Percentiles rank a stretch among this genome's conserved stretches.
phyloP scores from a whole-genome alignment of 1,140 invertebrate genomes.

The Habropoda laboriosa region DNA sequence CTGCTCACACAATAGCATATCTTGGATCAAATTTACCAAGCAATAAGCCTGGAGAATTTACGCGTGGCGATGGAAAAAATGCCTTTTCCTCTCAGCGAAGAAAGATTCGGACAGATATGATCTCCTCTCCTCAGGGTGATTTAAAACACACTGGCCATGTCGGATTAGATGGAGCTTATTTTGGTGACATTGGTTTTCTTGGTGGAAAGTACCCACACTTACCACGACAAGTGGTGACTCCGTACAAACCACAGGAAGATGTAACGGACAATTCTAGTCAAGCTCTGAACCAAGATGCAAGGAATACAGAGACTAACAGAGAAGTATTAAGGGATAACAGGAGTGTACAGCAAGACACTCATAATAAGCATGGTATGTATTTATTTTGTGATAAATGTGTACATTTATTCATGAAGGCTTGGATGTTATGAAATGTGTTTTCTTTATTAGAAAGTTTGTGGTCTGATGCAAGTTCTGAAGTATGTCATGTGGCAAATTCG shows the following conservation, averaged over 20 bases:
- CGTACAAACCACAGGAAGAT: slow-evolving; percentile 93
- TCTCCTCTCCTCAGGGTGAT: slow-evolving; percentile 97
- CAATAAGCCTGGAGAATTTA: slow-evolving; percentile 84
- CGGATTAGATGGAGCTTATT: slow-evolving; percentile 97
- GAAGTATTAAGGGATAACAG: slow-evolving; percentile 71
- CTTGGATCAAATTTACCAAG: slow-evolving; percentile 91
- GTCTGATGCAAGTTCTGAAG: slow-evolving; percentile 76
- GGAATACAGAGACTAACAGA: slow-evolving; percentile 80
- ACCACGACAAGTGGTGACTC: slow-evolving; percentile 92
- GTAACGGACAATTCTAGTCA: slow-evolving; percentile 80
- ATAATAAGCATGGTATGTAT: slow-evolving; percentile 74
- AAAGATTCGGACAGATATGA: slow-evolving; percentile 94
- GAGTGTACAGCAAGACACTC: slow-evolving; percentile 69
- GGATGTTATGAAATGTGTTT: slow-evolving; percentile 4
- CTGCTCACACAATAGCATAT: slow-evolving; percentile 93
- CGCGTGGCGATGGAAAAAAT: slow-evolving; percentile 83
- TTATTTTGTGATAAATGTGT: slow-evolving; percentile 24
- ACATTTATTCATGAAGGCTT: background rate
- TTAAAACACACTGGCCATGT: slow-evolving; percentile 98
- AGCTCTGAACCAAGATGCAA: slow-evolving; percentile 71
- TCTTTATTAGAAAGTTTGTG: slow-evolving; percentile 73
- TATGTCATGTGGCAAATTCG: slow-evolving; percentile 71
- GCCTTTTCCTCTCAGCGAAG: slow-evolving; percentile 85
- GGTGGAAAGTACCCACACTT: slow-evolving; percentile 89
- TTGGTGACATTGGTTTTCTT: slow-evolving; percentile 96